Base-by-base conservation (phyloP, 30 jellyfish, hydroid and myxozoan genomes). In the Turritopsis rubra region DNA sequence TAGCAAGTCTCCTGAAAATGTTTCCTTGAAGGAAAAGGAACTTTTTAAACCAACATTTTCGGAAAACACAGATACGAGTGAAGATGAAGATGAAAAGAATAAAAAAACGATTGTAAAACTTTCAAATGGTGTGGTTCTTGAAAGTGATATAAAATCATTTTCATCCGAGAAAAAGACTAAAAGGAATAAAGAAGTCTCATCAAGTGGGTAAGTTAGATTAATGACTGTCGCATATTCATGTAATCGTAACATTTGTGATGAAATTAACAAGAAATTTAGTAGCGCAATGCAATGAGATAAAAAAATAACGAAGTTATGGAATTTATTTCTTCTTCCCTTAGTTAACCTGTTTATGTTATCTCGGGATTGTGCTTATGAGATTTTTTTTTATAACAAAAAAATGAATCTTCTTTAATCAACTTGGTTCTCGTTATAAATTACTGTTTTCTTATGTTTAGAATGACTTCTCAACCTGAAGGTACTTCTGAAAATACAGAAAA, bases 61-160 rank as follows among this genome's bases (percentile, higher is more conserved):
- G 28, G 77, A 68, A 9, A n/a, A n/a, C n/a, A 68, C 21, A 68
- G 28, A 23, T 19, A 7, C 77, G 28, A 27, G 77, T 68, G 77
- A 68, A 27, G 30, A 27, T 27, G 77, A 68, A 68, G 30, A 23
- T 9, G 30, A 17, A 19, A 19, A 68, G 30, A 23, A 16, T 9
- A 9, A 68, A 68, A 68, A 68, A 27, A 68, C 77, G 19, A 23
- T 68, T 19, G 77, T 68, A 23, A 68, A 27, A 68, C 77, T 68
- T n/a, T 23, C 77, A 19, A 68, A 68, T 68, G 77, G 77, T 17
- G 19, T 1, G 9, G 77, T 68, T 23, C 30, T 68, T 8, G 77
- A 68, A 68, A n/a, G 31, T 68, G 60, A 41, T 41, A 3, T 41
- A 41, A 41, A 41, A 41, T 41, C 60, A 41, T 13, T 13, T 41